Evolutionary conservation across 1,140 invertebrate genomes (phyloP).

Genomic region (Bombus waltoni): DNA sequence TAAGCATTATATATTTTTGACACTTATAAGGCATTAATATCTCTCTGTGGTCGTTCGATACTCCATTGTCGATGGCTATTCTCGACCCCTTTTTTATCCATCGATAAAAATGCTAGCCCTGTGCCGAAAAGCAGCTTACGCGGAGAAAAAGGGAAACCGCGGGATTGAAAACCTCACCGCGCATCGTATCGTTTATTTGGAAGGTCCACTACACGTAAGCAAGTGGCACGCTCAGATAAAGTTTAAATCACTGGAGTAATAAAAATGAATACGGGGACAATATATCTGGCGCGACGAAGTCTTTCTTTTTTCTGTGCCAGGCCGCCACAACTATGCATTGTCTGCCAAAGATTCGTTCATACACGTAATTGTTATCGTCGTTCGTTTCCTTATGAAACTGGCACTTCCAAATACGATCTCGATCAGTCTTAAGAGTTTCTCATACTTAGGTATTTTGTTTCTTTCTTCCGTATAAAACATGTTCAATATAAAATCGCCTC

Average conservation of each 20-base stretch:
- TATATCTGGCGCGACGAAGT: conserved; percentile 10
- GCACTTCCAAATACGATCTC: background rate
- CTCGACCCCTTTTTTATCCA: background rate
- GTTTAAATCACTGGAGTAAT: conserved; percentile 42
- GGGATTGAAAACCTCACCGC: conserved; percentile 37
- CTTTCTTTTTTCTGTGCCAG: background rate
- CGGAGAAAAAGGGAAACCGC: conserved; percentile 13
- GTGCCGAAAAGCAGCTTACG: conserved; percentile 39
- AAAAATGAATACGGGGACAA: conserved; percentile 23
- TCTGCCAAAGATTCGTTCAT: background rate
- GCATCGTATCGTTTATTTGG: conserved; percentile 45
- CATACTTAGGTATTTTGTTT: background rate
- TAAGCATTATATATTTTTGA: background rate
- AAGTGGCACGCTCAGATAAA: conserved; percentile 37
- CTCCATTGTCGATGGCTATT: conserved; percentile 7
- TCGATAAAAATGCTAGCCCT: conserved; percentile 34
- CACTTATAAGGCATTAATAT: background rate
- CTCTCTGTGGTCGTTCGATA: background rate
- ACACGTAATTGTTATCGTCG: background rate
- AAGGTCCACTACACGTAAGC: conserved; percentile 38
- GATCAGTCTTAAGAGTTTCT: background rate
- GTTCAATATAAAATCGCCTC: too few relatives aligned
- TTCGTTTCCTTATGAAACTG: too few relatives aligned
- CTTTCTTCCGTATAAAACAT: background rate
- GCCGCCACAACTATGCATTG: background rate